Conservation (phyloP, 2,113 vertebrate genomes). For the Lethenteron camtschaticum region DNA sequence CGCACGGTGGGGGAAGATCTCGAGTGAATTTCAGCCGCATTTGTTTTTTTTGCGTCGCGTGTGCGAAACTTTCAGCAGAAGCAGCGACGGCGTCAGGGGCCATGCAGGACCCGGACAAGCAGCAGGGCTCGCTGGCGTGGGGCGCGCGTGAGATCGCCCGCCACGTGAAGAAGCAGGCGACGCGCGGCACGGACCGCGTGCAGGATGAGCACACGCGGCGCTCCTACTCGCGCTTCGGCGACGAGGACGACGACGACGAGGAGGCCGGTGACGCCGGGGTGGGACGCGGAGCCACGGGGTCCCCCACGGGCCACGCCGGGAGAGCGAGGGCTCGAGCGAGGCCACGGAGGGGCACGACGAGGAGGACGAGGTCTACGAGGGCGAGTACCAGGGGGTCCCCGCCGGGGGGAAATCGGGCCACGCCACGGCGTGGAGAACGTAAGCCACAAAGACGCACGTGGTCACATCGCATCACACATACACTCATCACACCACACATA, state of each 20-base stretch:
- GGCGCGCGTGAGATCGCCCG: conserved; percentile 21
- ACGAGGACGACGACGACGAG: conserved; percentile 36
- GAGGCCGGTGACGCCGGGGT: conserved; percentile 22
- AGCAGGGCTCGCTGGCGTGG: no score
- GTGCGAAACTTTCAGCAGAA: no score
- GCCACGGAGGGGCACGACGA: conserved; percentile 83
- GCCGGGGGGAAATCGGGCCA: neutral
- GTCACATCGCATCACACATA: no score
- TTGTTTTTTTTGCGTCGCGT: no score
- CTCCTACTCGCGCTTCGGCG: conserved; percentile 55
- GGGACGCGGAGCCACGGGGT: conserved; percentile 30
- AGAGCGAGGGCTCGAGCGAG: conserved; percentile 71
- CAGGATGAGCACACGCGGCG: conserved; percentile 27
- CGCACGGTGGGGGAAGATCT: no score
- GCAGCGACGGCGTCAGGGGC: no score
- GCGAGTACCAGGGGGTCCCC: conserved; percentile 93
- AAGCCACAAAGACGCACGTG: no score
- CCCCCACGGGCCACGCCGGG: conserved; percentile 19
- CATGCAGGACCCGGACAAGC: no score
- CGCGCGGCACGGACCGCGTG: conserved; percentile 13
- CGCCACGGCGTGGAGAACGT: no score
- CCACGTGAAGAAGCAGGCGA: conserved; percentile 10
- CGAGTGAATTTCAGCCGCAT: no score
- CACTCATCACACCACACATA: no score
- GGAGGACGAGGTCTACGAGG: conserved; percentile 82